These are phyloP conservation scores for Craterocephalus amniculus DNA, from an alignment of 2,797 vertebrate species.

Conservation along the genomic window DNA sequence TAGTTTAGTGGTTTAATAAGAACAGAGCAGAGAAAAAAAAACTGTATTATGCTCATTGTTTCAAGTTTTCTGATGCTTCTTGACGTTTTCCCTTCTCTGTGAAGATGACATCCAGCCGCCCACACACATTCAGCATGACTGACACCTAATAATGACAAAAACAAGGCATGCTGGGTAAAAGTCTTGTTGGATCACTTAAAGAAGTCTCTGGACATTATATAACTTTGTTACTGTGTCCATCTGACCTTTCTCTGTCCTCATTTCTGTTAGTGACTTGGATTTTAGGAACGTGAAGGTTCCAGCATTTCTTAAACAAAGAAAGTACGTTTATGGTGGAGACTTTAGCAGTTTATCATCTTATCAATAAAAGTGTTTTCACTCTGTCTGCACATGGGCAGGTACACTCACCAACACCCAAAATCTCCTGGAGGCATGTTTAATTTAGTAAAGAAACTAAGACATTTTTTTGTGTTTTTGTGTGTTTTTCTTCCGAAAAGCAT, in stretches of 20 bases:
- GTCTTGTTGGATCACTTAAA: constrained; percentile 45
- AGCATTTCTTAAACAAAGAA: constrained; percentile 1
- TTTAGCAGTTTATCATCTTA: constrained; percentile 19
- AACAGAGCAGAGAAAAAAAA: not conserved
- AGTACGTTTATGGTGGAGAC: not conserved
- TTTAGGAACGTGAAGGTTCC: constrained; percentile 21
- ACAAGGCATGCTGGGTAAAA: constrained; percentile 67
- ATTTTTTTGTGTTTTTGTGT: constrained; percentile 7
- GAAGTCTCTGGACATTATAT: constrained; percentile 32
- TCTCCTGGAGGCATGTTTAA: constrained; percentile 29
- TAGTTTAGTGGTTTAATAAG: constrained; percentile 35
- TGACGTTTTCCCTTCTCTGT: constrained; percentile 19
- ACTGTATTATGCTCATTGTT: constrained; percentile 42
- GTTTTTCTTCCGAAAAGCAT: constrained; percentile 21
- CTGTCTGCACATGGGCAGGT: constrained; percentile 1
- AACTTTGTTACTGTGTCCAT: constrained; percentile 35
- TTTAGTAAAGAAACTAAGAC: constrained; percentile 25
- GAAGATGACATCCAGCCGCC: constrained; percentile 15
- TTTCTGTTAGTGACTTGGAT: constrained; percentile 11
- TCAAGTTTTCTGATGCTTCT: constrained; percentile 22
- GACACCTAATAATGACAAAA: constrained; percentile 54
- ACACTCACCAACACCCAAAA: constrained; percentile 1
- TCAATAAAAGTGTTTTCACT: constrained; percentile 15
- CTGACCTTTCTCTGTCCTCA: constrained; percentile 10
- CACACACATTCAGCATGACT: constrained; percentile 40